phyloP scores from a whole-genome alignment of 2,113 vertebrate species.

The Serinus canaria region DNA sequence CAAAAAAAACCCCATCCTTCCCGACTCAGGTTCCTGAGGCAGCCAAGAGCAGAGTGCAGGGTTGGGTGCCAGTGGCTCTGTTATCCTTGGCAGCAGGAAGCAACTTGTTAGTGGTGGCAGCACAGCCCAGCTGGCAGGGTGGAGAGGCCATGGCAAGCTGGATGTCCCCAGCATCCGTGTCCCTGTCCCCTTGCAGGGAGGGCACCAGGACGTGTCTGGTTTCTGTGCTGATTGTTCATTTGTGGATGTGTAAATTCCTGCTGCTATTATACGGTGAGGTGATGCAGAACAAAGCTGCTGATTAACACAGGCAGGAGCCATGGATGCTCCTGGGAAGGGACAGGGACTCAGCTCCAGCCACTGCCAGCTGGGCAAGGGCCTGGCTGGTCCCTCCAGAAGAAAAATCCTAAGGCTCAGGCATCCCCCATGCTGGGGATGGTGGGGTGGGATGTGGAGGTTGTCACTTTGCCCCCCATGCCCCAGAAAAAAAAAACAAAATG shows the following conservation, averaged over 20 bases:
- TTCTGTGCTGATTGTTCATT: constrained; percentile 60
- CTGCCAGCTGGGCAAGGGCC: neutral
- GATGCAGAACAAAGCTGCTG: constrained; percentile 80
- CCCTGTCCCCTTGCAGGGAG: neutral
- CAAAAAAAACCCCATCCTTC: neutral
- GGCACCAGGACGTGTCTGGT: constrained; percentile 38
- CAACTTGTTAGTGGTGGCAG: neutral
- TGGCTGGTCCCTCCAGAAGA: neutral
- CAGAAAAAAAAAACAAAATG: neutral
- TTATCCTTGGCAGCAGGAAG: constrained; percentile 22
- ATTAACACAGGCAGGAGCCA: constrained; percentile 74
- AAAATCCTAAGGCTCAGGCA: neutral
- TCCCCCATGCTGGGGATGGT: rapidly evolving
- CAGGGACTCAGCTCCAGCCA: neutral
- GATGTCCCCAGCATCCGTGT: neutral
- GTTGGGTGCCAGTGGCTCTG: neutral
- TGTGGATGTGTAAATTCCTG: constrained; percentile 62
- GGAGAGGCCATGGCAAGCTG: neutral
- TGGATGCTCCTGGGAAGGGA: constrained; percentile 31
- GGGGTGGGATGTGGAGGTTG: neutral
- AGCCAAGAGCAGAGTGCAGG: neutral
- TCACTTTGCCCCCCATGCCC: rapidly evolving
- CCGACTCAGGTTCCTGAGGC: neutral
- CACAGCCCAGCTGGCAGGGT: neutral
- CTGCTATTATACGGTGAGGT: constrained; percentile 68